These are phyloP conservation scores for Syrmaticus mikado DNA, from an alignment of 2,113 vertebrate genomes.

Conservation along the genomic window DNA sequence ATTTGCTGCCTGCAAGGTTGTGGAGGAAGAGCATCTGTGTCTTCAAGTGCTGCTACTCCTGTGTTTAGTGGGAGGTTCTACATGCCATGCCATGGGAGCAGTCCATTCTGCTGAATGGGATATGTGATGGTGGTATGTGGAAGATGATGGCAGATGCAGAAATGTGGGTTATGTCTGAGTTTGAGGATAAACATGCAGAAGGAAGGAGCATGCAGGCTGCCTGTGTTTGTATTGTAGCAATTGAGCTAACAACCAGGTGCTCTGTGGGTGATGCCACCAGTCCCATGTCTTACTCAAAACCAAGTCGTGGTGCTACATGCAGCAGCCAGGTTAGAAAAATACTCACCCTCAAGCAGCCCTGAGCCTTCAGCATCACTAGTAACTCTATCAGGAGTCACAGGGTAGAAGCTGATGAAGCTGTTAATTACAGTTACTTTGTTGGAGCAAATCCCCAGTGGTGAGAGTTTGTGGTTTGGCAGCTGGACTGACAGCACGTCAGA, in stretches of 20 bases:
- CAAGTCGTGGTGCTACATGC: not conserved
- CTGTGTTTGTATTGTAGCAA: rapidly evolving
- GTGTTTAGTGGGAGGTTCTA: not conserved
- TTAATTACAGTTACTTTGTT: not conserved
- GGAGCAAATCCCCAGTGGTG: not conserved
- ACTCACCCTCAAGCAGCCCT: not conserved
- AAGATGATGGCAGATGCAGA: not conserved
- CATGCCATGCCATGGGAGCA: not conserved
- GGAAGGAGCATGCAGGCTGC: rapidly evolving
- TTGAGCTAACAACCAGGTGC: rapidly evolving
- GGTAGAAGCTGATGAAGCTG: not conserved
- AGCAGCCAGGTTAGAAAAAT: not conserved
- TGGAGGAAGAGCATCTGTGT: not conserved
- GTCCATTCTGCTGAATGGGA: not conserved
- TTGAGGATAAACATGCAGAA: not conserved
- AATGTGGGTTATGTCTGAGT: not conserved
- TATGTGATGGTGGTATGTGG: rapidly evolving
- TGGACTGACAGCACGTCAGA: rapidly evolving
- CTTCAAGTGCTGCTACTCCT: not conserved
- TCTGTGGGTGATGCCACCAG: not conserved
- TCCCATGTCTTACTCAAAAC: not conserved
- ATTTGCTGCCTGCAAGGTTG: not conserved
- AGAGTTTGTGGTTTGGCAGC: not conserved
- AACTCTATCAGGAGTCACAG: not conserved
- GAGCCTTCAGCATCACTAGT: not conserved